Evolutionary conservation across 2,113 vertebrate species (phyloP).

Genomic region (Silurus asotus): DNA sequence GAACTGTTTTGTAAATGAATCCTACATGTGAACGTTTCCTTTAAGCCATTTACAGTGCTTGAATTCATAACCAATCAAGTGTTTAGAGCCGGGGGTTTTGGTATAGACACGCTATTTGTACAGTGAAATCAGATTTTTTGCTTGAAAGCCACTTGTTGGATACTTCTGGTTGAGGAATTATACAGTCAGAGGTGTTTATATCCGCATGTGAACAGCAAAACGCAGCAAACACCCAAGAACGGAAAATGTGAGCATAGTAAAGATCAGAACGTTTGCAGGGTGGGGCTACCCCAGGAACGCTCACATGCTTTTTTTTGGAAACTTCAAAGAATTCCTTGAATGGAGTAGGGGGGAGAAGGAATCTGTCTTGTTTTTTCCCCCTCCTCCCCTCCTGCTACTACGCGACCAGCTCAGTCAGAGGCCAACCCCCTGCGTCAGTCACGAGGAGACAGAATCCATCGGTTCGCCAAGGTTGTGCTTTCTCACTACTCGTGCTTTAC

Average conservation of each 20-base stretch:
- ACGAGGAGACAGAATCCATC: not conserved
- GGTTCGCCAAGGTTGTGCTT: not conserved
- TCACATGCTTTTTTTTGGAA: constrained; percentile 47
- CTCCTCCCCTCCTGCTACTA: constrained; percentile 18
- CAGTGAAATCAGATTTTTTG: not conserved
- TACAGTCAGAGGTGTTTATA: constrained; percentile 56
- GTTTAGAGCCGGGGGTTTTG: not conserved
- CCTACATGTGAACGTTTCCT: not conserved
- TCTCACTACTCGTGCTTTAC: not conserved
- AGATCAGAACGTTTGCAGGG: constrained; percentile 48
- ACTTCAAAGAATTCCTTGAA: constrained; percentile 44
- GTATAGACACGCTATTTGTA: too few species aligned
- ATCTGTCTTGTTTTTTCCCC: constrained; percentile 15
- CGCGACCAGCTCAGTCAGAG: constrained; percentile 1
- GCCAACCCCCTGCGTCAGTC: not conserved
- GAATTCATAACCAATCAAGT: not conserved
- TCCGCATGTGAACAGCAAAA: constrained; percentile 66
- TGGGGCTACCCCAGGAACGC: constrained; percentile 61
- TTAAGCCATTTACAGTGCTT: not conserved
- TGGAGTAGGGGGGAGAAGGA: constrained; percentile 26
- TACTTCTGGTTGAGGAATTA: too few species aligned
- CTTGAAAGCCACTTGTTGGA: not conserved
- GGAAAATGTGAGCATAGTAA: constrained; percentile 60
- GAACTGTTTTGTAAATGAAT: not conserved
- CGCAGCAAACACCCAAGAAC: constrained; percentile 55